Conservation (phyloP, 92 coral and sea anemone species). For the Siderastrea siderea region DNA sequence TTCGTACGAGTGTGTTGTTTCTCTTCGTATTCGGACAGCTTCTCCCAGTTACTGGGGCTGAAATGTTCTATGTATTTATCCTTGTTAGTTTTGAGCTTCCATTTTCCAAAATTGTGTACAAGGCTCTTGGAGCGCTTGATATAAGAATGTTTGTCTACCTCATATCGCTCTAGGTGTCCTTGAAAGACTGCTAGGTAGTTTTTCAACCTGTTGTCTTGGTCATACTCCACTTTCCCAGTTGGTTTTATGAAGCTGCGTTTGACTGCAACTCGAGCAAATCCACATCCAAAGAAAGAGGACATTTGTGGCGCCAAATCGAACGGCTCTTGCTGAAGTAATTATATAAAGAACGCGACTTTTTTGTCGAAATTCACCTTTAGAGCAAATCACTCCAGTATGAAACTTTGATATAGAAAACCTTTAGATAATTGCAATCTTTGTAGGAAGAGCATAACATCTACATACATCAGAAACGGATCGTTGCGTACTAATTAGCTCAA, state of each 20-base stretch:
- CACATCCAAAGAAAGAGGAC: too few species aligned
- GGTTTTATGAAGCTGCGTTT: too few species aligned
- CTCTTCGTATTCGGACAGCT: conserved; percentile 7
- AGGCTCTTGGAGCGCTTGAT: conserved; percentile 5
- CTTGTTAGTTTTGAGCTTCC: conserved; percentile 2
- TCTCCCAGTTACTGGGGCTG: not conserved
- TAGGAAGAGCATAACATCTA: too few species aligned
- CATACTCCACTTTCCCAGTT: conserved; percentile 10
- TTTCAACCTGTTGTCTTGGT: not conserved
- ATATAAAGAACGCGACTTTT: too few species aligned
- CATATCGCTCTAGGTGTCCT: not conserved
- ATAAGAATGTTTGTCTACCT: not conserved
- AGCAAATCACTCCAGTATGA: not conserved
- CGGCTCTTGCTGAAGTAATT: too few species aligned
- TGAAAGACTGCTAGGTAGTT: not conserved
- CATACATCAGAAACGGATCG: too few species aligned
- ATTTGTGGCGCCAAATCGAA: too few species aligned
- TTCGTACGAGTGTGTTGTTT: not conserved
- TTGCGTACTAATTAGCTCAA: too few species aligned
- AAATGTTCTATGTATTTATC: conserved; percentile 14
- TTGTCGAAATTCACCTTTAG: not conserved
- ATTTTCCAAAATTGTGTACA: not conserved
- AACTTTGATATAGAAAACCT: conserved; percentile 2
- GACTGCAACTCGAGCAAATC: too few species aligned
- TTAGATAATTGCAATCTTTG: too few species aligned